A percentile compares a stretch with the other conserved stretches of the same genome.
These are phyloP conservation scores for Tetraneura akinire DNA, from an alignment of 1,140 invertebrate genomes.

Conservation along the genomic window DNA sequence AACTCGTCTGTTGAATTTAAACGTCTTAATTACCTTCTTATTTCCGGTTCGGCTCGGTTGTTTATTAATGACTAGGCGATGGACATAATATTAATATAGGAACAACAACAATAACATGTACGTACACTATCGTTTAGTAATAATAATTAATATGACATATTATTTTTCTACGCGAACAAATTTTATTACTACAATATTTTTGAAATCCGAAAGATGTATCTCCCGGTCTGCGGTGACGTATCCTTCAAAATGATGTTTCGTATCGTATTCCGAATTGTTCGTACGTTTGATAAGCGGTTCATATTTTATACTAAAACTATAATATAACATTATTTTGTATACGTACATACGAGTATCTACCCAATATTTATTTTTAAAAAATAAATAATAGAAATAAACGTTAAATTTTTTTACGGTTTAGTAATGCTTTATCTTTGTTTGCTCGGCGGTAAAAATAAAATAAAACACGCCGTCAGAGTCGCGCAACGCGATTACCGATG, in stretches of 20 bases:
- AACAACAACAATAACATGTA: too few relatives aligned
- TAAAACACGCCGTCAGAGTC: not conserved
- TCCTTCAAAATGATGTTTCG: not conserved
- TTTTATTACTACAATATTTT: not conserved
- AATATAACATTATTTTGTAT: too few relatives aligned
- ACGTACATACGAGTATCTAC: not conserved
- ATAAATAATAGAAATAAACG: not conserved
- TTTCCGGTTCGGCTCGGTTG: constrained; percentile 33
- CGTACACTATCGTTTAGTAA: too few relatives aligned
- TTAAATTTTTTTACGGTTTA: constrained; percentile 26
- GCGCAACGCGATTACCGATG: too few relatives aligned
- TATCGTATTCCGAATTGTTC: not conserved
- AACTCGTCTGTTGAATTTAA: constrained; percentile 34
- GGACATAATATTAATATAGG: not conserved
- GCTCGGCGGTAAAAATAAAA: constrained; percentile 20
- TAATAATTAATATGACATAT: not conserved
- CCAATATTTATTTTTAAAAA: constrained; percentile 37
- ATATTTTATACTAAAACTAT: too few relatives aligned
- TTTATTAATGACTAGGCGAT: not conserved
- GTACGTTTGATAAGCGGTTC: constrained; percentile 16
- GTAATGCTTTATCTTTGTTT: constrained; percentile 40
- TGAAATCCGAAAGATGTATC: not conserved
- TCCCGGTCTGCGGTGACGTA: not conserved
- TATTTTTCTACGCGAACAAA: not conserved
- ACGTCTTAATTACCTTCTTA: constrained; percentile 32